Evolutionary conservation across 1,140 invertebrate genomes (phyloP).

Genomic region (Copidosoma floridanum): DNA sequence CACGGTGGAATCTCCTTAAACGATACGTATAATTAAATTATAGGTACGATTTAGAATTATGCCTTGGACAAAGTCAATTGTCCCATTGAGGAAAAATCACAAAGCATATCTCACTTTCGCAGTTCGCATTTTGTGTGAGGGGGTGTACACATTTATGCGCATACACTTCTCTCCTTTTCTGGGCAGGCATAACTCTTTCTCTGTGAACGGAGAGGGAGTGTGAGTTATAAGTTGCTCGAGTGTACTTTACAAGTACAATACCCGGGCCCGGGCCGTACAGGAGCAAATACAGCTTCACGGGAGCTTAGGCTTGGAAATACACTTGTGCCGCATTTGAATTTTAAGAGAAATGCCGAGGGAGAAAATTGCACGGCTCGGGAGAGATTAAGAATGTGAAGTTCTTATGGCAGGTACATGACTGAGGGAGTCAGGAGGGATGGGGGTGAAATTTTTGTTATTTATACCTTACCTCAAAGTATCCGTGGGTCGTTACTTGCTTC

Average conservation of each 20-base stretch:
- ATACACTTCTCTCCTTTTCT: neutral
- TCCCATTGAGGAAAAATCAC: too few relatives aligned
- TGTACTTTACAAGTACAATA: constrained; percentile 14
- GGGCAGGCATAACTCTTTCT: constrained; percentile 5
- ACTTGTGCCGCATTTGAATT: constrained; percentile 16
- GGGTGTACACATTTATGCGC: too few relatives aligned
- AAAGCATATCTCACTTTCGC: too few relatives aligned
- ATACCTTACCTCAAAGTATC: too few relatives aligned
- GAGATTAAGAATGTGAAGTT: constrained; percentile 18
- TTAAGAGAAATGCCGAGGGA: constrained; percentile 11
- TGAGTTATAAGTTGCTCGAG: constrained; percentile 13
- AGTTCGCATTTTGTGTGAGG: too few relatives aligned
- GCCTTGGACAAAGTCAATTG: too few relatives aligned
- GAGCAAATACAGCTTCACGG: neutral
- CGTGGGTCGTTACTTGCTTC: too few relatives aligned
- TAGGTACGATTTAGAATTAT: too few relatives aligned
- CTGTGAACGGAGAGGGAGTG: neutral
- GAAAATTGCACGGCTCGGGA: neutral
- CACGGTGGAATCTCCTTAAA: too few relatives aligned
- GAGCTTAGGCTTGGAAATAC: constrained; percentile 12
- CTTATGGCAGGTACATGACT: neutral
- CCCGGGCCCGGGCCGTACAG: too few relatives aligned
- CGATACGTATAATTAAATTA: too few relatives aligned
- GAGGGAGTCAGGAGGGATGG: too few relatives aligned
- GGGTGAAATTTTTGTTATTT: constrained; percentile 11